phyloP scores from a whole-genome alignment of 2,797 vertebrate species.

The Lates japonicus region DNA sequence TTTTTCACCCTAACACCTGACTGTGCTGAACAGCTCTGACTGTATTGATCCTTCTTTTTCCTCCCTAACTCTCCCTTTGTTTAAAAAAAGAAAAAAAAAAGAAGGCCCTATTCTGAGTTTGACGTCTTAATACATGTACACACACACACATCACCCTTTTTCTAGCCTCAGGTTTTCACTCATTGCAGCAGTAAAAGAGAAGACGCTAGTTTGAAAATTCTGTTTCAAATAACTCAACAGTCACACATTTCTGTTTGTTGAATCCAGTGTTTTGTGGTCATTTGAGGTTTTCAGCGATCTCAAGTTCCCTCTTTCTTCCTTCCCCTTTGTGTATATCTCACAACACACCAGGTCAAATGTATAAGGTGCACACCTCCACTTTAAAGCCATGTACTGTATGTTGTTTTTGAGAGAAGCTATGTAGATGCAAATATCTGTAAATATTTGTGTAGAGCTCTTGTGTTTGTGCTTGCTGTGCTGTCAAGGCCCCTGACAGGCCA shows the following conservation, averaged over 20 bases:
- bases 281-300: constrained; percentile 38
- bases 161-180: constrained; percentile 15
- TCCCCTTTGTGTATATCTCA: constrained; percentile 45
- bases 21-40: constrained; percentile 62
- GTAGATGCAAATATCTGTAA: constrained; percentile 55
- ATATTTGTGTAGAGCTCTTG: constrained; percentile 67
- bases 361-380: constrained; percentile 23
- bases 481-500: constrained; percentile 62
- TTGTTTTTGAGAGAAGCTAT: constrained; percentile 48
- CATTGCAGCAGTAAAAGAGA: constrained; percentile 1
- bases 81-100: constrained; percentile 5
- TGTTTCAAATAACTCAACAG: constrained; percentile 3
- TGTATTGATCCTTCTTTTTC: constrained; percentile 65
- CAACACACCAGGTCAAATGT: constrained; percentile 21
- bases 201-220: constrained; percentile 16
- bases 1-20: constrained; percentile 74
- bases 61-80: constrained; percentile 54
- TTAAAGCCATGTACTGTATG: constrained; percentile 32
- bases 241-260: constrained; percentile 17
- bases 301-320: constrained; percentile 52
- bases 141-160: constrained; percentile 3
- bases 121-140: constrained; percentile 40
- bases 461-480: constrained; percentile 77
- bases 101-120: constrained; percentile 85
- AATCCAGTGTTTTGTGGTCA: constrained; percentile 12